Conservation (phyloP, 1,140 invertebrate species). For the Drosophila grimshawi region DNA sequence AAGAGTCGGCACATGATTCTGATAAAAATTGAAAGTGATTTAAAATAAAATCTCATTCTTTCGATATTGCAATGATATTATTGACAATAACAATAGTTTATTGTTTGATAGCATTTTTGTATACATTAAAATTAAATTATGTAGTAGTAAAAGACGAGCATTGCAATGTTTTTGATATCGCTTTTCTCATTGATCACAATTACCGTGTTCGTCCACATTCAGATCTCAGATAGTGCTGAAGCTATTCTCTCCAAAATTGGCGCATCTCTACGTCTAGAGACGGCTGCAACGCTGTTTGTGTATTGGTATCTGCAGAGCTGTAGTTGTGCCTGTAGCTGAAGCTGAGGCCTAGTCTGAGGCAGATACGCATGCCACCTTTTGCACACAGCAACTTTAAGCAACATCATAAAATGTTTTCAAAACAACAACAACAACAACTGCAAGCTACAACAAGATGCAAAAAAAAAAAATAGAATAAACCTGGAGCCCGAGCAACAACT, state of each 20-base stretch:
- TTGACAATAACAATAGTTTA: no score
- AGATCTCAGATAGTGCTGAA: not conserved
- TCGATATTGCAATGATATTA: no score
- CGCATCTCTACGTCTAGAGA: constrained; percentile 24
- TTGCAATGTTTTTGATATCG: no score
- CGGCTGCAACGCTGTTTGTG: constrained; percentile 17
- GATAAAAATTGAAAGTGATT: no score
- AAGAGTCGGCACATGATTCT: no score
- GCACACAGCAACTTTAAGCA: constrained; percentile 32
- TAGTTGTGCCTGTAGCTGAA: constrained; percentile 6
- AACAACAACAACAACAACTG: constrained; percentile 33
- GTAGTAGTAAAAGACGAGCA: no score
- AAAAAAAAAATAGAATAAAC: constrained; percentile 30
- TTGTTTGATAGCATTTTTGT: no score
- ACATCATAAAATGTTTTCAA: constrained; percentile 55
- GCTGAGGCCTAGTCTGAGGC: constrained; percentile 9
- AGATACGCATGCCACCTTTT: constrained; percentile 45
- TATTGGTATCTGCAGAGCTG: constrained; percentile 15
- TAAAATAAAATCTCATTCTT: no score
- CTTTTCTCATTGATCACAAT: not conserved
- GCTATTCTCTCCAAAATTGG: not conserved
- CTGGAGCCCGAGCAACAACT: constrained; percentile 46
- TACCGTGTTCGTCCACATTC: not conserved
- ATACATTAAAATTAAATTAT: no score
- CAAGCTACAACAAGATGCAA: constrained; percentile 10